phyloP scores from a whole-genome alignment of 2,113 vertebrate species.

The Syrmaticus mikado region DNA sequence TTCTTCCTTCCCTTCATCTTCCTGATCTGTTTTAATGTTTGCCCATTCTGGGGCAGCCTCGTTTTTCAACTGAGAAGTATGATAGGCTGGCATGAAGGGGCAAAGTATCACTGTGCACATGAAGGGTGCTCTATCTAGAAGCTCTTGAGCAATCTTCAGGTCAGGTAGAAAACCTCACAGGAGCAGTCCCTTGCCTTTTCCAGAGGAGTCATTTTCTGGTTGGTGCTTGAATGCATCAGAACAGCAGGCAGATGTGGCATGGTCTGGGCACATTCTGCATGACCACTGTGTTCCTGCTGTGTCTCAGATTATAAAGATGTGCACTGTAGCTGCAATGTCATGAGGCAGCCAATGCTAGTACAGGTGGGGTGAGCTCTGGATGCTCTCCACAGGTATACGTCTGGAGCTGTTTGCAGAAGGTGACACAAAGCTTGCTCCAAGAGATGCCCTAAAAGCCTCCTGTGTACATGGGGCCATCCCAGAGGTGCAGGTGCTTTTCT shows the following conservation, averaged over 20 bases:
- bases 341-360: not conserved
- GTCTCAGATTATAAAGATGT: slow-evolving; percentile 21
- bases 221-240: not conserved
- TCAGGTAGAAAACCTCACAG: not conserved
- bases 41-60: accelerated
- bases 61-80: not conserved
- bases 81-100: not conserved
- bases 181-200: not conserved
- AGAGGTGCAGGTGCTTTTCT: not conserved
- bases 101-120: not conserved
- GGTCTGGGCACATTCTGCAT: not conserved
- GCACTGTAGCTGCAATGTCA: not conserved
- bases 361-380: not conserved
- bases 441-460: not conserved
- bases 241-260: not conserved
- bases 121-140: not conserved
- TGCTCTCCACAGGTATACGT: not conserved
- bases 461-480: not conserved
- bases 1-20: not conserved
- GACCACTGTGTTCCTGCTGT: not conserved
- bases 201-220: not conserved
- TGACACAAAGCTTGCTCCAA: not conserved
- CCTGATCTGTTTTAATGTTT: not conserved
- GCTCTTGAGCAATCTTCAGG: not conserved
- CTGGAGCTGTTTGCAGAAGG: not conserved